Base-by-base conservation (phyloP, 2,113 vertebrate genomes). In the Lathamus discolor region DNA sequence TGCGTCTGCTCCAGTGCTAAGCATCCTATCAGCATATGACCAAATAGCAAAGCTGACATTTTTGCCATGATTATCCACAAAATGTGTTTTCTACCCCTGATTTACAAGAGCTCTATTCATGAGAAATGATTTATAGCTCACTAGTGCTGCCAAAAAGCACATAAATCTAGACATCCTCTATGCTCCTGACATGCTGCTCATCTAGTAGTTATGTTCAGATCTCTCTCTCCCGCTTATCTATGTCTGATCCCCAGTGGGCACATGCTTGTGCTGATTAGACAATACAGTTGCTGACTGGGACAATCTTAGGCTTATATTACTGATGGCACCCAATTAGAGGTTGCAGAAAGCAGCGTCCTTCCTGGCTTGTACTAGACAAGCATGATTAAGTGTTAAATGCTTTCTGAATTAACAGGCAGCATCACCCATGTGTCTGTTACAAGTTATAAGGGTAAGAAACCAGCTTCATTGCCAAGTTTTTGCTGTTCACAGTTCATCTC, bases 271-370 rank as follows among this genome's bases (percentile, higher is more conserved):
- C 96, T 97, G 97, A 97, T 97, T 96, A 97, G 96, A 96, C 96
- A 96, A 94, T 62, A 76, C 88, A 91, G 76, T 96, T 98, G 98
- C 97, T 98, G 97, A 98, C 87, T 89, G 91, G 85, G 83, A 96
- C 90, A 88, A 66, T 97, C 96, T 97, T 91, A 91, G 92, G 95
- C 57, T 96, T 92, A 63, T 69, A 92, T 93, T 93, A 95, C 96
- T 97, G 86, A 96, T 69, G 96, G 95, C 94, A 97, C 97, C 96
- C 97, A 97, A 98, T 98, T 98, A 98, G 95, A 95, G 87, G 92
- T 52, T 94, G 91, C 95, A 95, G 84, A 95, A 96, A 97, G 92
- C 91, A 57, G 59, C 66, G 25, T 86, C 95, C 92, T 94, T 96
- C 86, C 93, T 96, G 96, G 92, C 86, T 93, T 54, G 83, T 66